These are phyloP conservation scores for Calonectris borealis DNA, from an alignment of 2,113 vertebrate genomes.

Conservation along the genomic window DNA sequence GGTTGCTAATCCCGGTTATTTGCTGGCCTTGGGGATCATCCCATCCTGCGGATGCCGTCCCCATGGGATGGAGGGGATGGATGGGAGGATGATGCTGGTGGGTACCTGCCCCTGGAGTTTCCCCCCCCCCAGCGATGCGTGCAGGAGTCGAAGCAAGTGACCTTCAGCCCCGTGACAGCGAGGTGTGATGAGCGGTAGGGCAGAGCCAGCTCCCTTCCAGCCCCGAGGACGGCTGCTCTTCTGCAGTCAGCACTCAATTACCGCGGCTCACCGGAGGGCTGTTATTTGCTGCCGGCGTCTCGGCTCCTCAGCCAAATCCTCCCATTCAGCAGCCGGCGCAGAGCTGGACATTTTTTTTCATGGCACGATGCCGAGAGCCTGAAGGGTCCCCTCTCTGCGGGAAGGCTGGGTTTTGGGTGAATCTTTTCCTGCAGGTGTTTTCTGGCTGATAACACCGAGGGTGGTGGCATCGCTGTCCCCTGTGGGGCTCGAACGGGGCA, in stretches of 20 bases:
- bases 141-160: not conserved
- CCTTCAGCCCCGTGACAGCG: not conserved
- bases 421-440: not conserved
- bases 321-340: not conserved
- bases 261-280: not conserved
- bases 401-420: not conserved
- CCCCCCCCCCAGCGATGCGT: not conserved
- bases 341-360: not conserved
- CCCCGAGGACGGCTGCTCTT: not conserved
- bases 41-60: not conserved
- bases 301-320: not conserved
- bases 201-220: not conserved
- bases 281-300: not conserved
- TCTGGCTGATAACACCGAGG: not conserved
- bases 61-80: not conserved
- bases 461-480: not conserved
- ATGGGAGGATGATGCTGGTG: not conserved
- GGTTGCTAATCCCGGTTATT: not conserved
- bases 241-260: not conserved
- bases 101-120: not conserved
- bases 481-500: fast-evolving
- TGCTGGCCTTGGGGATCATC: not conserved
- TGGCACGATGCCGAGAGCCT: not conserved
- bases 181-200: not conserved
- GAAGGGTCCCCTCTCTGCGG: not conserved